phyloP scores from a whole-genome alignment of 2,113 vertebrate species.

The Capreolus pygargus region DNA sequence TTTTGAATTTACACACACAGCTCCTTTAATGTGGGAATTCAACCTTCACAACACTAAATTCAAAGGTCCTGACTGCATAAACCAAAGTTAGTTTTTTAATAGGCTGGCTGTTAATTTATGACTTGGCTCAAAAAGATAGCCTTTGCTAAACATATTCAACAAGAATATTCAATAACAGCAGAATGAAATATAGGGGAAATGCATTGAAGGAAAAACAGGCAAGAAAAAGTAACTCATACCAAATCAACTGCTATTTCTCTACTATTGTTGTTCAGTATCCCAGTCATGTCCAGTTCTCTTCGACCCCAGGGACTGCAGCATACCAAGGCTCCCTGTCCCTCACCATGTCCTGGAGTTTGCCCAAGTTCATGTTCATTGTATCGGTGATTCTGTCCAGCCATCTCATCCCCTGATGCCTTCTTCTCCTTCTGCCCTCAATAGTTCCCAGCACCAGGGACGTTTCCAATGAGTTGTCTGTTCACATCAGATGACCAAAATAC shows the following conservation, averaged over 20 bases:
- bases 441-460: neutral
- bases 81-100: neutral
- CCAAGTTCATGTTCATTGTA: neutral
- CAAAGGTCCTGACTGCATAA: neutral
- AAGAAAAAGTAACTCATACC: neutral
- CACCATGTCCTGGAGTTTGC: neutral
- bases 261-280: neutral
- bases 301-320: neutral
- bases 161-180: neutral
- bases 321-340: neutral
- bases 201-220: neutral
- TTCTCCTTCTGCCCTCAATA: neutral
- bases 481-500: neutral
- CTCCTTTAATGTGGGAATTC: neutral
- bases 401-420: neutral
- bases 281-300: neutral
- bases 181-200: neutral
- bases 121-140: neutral
- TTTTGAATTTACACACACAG: neutral
- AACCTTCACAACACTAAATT: neutral
- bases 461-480: neutral
- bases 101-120: neutral
- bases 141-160: neutral
- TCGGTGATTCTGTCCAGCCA: neutral
- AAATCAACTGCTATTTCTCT: neutral